A percentile compares a stretch with the other conserved stretches of the same genome.
Evolutionary conservation across 1,140 invertebrate genomes (phyloP).

Genomic region (Ruditapes philippinarum): DNA sequence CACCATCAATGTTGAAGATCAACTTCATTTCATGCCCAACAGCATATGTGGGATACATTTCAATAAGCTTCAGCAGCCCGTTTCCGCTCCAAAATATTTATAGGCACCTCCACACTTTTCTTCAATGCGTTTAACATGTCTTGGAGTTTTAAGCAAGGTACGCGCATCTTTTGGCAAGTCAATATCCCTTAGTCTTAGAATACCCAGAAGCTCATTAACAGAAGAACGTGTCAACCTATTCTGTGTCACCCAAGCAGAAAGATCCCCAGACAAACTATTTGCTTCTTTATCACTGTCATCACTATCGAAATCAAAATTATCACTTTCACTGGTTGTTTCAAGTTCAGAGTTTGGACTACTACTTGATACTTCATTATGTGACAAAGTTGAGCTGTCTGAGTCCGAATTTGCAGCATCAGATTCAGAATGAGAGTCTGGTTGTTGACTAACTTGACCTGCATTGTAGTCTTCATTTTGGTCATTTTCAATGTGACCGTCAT

Average conservation of each 20-base stretch:
- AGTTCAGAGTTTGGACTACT: too few relatives aligned
- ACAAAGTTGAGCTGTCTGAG: too few relatives aligned
- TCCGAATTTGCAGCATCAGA: background rate
- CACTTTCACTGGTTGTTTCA: background rate
- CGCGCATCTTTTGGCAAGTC: constrained; percentile 40
- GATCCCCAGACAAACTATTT: background rate
- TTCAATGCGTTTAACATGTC: background rate
- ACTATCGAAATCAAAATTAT: background rate
- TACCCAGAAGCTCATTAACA: background rate
- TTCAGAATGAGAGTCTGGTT: background rate
- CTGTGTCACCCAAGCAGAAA: background rate
- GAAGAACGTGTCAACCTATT: background rate
- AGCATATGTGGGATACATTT: background rate
- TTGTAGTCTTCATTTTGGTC: background rate
- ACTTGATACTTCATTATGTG: too few relatives aligned
- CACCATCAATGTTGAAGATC: constrained; percentile 70
- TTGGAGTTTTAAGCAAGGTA: constrained; percentile 65
- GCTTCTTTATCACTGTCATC: background rate
- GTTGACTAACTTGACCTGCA: background rate
- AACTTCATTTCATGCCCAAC: constrained; percentile 3
- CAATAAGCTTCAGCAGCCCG: constrained; percentile 39
- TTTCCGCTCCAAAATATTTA: constrained; percentile 62
- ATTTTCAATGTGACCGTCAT: background rate
- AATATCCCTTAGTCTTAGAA: background rate
- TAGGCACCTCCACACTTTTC: constrained; percentile 70